Evolutionary conservation across 1,140 invertebrate species (phyloP), one percentile per base, ranked within the genome.

Genomic region (Drosophila lini): DNA sequence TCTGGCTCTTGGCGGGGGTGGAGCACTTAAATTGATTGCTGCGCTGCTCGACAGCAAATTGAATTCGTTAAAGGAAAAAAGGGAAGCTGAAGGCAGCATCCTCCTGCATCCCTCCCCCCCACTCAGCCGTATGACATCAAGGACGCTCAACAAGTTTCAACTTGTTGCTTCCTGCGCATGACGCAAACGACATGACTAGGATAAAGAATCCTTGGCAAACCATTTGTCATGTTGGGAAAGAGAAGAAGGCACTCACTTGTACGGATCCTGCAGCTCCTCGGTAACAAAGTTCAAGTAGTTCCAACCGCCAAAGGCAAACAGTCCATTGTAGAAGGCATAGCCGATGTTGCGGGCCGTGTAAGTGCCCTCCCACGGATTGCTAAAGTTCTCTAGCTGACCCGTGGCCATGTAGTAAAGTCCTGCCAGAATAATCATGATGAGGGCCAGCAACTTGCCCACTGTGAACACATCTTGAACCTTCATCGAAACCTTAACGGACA

Each of bases 261-360:
- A 97, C 10, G 98, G 98, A 93, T 98, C 97, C 92, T 98, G 96
- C 13, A 99, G 94, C 93, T 99, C 98, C 93, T 98, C 97, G 22
- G 97, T 98, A 34, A 98, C 97, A 93, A 98, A 98, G 93, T 98
- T 98, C 42, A 98, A 94, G 92, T 97, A 98, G 92, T 98, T 98
- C 97, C 97, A 99, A 44, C 98, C 98, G 52, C 97, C 97, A 92
- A 98, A 99, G n/a, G 98, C 97, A 94, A 99, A 99, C 1, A 99
- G 93, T n/a, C 97, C 98, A 0, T 97, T 97, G 92, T 98, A 98
- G 83, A 98, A 98, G 0, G 97, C 97, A 47, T 98, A 93, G 0
- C 97, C 95, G 61, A 98, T 93, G 53, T 93, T 93, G 0, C 93
- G 92, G 4, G 94, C 89, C 40, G 94, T 93, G 53, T 95, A 95